Evolutionary conservation across 2,113 vertebrate genomes (phyloP).

Genomic region (Acrocephalus kingi): DNA sequence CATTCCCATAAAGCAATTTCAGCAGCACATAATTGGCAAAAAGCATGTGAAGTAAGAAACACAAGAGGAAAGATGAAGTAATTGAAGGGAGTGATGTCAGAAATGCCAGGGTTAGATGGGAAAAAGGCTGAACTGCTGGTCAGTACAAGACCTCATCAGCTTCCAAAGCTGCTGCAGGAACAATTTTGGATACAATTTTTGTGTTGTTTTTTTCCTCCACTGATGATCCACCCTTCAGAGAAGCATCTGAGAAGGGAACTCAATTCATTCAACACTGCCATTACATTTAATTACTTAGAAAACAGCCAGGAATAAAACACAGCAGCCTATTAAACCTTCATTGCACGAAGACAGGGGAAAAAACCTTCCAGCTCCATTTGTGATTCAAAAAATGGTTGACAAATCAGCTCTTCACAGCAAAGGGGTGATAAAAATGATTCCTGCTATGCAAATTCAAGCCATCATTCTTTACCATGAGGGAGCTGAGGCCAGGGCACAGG

Average conservation of each 20-base stretch:
- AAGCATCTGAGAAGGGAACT: neutral
- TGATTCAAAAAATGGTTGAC: neutral
- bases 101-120: neutral
- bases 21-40: neutral
- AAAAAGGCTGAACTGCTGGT: neutral
- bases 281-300: neutral
- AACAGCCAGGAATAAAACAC: neutral
- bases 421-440: neutral
- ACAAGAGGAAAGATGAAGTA: neutral
- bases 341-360: fast-evolving
- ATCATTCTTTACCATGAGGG: neutral
- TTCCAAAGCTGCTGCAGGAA: neutral
- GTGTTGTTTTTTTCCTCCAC: neutral
- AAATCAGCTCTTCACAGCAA: neutral
- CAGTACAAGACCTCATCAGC: neutral
- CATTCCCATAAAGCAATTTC: neutral
- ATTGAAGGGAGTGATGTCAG: neutral
- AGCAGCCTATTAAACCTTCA: neutral
- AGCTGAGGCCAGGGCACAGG: neutral
- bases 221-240: neutral
- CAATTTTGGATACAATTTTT: neutral
- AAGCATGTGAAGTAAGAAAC: neutral
- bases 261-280: neutral
- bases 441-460: neutral
- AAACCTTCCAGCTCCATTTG: neutral